Base-by-base conservation (phyloP, 2,113 vertebrate genomes). In the Etheostoma spectabile region DNA sequence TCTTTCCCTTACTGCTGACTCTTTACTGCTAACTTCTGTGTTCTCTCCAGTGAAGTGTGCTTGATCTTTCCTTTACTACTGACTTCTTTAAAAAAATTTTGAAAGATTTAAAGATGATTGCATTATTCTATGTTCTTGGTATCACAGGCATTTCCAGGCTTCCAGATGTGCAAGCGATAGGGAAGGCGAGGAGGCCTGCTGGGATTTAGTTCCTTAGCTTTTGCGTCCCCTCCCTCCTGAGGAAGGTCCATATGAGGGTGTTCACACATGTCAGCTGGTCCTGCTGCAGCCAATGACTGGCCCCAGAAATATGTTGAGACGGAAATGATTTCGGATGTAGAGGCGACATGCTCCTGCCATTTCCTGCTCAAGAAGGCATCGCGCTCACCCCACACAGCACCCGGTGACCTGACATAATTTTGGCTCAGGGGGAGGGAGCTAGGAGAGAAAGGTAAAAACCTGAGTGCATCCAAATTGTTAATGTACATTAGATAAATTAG, bases 271-370 rank as follows among this genome's bases (percentile, higher is more conserved):
- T 99, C 96, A 8, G 97, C 93, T 99, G 97, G 94, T 99, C 97
- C 93, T 99, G 97, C 92, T 99, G 98, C 89, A 99, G 96, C 98
- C 98, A 99, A 30, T 99, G 98, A 64, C 98, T 98, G 75, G 97
- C 97, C 72, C 97, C 97, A 18, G 97, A 98, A 84, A 99, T 90
- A 99, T 96, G 88, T 97, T 98, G 80, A 99, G 96, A 82, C 97
- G 96, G 93, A 99, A 98, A 80, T 97, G 97, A 84, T 97, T 99
- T 90, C 96, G 96, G 89, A 99, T 97, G 88, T 98, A 98, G 76
- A 97, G 94, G 55, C 97, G 96, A 82, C 97, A 99, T 3, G 95
- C 95, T 94, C 99, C 97, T 3, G 98, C 98, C 97, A 99, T 99
- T 72, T 99, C 97, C 82, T 96, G 97, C 91, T 99, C 94, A 99